Base-by-base conservation (phyloP, 2,888 invertebrate species). In the Leptura quadrifasciata region DNA sequence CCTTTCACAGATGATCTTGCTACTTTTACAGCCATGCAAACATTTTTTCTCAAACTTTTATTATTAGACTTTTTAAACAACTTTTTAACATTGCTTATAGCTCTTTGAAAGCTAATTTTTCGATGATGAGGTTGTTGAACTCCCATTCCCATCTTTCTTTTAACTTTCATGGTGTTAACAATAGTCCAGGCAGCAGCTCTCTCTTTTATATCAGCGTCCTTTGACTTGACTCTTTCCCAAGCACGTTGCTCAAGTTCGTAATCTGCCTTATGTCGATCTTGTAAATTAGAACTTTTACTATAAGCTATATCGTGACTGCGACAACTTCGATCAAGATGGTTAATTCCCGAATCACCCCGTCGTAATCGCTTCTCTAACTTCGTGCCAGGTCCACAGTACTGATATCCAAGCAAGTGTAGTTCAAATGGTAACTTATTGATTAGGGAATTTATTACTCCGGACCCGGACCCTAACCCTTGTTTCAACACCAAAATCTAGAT, bases 201-300 rank as follows among this genome's bases (percentile, higher is more conserved):
- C 35, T 69, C 69, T 17, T 57, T 52, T 17, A 67, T 15, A 20
- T 2, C 31, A 17, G 55, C 69, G 39, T 68, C 69, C 15, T 39
- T 35, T 10, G 57, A 35, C 8, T 58, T 39, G 0, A 67, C 57
- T 1, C 57, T 31, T 15, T 39, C 39, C 57, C 68, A 55, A 57
- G 27, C 68, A 8, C 35, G 27, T 18, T 68, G 31, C 55, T 69
- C 39, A 2, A 57, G 17, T 35, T 39, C 10, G 17, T 39, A 57
- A 21, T 69, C 69, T n/a, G 69, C 57, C 15, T 69, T 39, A 39
- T 39, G 35, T 5, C 58, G 57, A 69, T 69, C 69, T 9, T 39
- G 8, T 57, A 57, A 20, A 55, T 69, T 35, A 17, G 27, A 55
- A 52, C 54, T 55, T 21, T 54, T 64, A 18, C n/a, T 15, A 18